A percentile compares a stretch with the other conserved stretches of the same genome.
These are phyloP conservation scores for Haemorhous mexicanus DNA, from an alignment of 2,113 vertebrate species.

Conservation along the genomic window DNA sequence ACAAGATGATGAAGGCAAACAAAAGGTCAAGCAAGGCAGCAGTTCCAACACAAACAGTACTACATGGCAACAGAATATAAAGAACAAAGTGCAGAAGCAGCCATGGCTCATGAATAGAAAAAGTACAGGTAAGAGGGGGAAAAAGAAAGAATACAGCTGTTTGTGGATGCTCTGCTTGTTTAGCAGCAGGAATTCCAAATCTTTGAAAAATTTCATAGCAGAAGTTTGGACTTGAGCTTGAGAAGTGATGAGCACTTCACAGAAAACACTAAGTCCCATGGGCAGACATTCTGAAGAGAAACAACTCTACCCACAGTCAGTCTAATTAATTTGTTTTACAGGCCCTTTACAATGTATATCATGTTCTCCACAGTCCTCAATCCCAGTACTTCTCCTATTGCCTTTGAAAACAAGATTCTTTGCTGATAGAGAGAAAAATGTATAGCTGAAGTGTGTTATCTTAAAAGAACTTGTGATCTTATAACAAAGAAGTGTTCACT, in stretches of 20 bases:
- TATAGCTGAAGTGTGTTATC: neutral
- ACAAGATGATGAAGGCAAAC: neutral
- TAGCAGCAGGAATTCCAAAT: neutral
- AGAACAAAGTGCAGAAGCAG: neutral
- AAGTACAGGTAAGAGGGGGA: neutral
- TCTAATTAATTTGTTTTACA: conserved; percentile 33
- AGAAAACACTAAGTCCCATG: neutral
- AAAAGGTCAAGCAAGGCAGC: conserved; percentile 16
- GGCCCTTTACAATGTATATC: neutral
- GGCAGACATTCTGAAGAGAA: neutral
- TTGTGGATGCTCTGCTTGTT: neutral
- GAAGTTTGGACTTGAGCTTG: neutral
- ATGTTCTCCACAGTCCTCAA: neutral
- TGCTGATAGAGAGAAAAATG: neutral
- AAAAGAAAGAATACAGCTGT: neutral
- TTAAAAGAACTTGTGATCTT: conserved; percentile 40
- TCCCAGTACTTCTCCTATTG: neutral
- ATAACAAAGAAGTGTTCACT: conserved; percentile 20
- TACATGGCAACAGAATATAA: neutral
- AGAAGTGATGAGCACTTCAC: neutral
- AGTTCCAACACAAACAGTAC: neutral
- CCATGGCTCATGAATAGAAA: neutral
- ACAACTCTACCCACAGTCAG: neutral
- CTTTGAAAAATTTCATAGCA: neutral
- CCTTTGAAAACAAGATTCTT: conserved; percentile 27